Evolutionary conservation across 2,797 vertebrate genomes (phyloP), one percentile per base, ranked within the genome.

Genomic region (Chaunax sp.): DNA sequence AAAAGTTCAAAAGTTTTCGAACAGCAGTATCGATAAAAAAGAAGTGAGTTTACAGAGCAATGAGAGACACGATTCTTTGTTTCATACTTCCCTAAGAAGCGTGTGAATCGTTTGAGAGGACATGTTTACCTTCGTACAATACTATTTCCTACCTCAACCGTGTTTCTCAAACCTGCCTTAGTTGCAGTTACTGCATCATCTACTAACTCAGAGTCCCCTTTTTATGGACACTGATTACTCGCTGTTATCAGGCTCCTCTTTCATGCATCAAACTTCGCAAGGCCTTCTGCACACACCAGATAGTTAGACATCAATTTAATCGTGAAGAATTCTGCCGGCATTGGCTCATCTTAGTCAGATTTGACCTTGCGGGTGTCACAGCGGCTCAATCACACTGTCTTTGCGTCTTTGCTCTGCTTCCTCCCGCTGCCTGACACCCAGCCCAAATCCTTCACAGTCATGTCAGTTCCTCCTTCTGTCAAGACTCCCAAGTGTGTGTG

Each of bases 341-440:
- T 46, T 33, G 28, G 50, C 38, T 4, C 15, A 28, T 18, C 18
- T 19, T 43, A 83, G 51, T 72, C 74, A 76, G 72, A 76, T 28
- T 43, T 70, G 80, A 90, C 85, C 86, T 88, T 89, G 82, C 10
- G 56, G 58, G 50, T 70, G 75, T 81, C 72, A 75, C 44, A 64
- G 66, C 38, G 46, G 64, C 81, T 87, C 83, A 64, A 67, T 84
- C 81, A 72, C 65, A 49, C 61, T 35, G 64, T 81, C 75, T 80
- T 43, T 64, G 40, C 40, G 5, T 55, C 60, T 75, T 68, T 69
- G 59, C 63, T 73, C 55, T 52, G 37, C 63, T 65, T 79, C 40
- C 50, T 79, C 58, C 76, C 64, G 61, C 26, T 61, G 64, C 55
- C 28, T 75, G 59, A 65, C 71, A 47, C 14, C 19, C 41, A 35